Evolutionary conservation across 1,140 invertebrate genomes (phyloP).

Genomic region (Portunus trituberculatus): DNA sequence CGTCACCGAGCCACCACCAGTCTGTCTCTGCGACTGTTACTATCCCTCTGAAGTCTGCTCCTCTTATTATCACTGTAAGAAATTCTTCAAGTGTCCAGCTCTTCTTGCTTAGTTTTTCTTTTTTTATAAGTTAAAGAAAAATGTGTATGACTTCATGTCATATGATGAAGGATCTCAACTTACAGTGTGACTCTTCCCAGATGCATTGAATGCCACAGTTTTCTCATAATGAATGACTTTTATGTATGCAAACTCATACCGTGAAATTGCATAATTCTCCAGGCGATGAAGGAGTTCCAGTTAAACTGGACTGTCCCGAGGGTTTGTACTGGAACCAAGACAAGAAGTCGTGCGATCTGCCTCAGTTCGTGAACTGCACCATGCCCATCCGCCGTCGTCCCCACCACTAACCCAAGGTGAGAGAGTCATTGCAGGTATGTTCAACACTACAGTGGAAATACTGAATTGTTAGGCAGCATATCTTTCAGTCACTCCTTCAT

Average conservation of each 20-base stretch:
- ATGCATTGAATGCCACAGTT: no score
- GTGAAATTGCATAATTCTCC: background rate
- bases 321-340: slow-evolving; percentile 63
- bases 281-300: slow-evolving; percentile 36
- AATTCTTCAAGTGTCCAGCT: background rate
- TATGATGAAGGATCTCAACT: background rate
- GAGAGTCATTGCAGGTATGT: no score
- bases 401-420: background rate
- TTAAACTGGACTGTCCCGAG: slow-evolving; percentile 56
- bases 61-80: slow-evolving; percentile 59
- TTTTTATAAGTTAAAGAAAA: background rate
- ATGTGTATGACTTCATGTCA: background rate
- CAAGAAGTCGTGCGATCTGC: slow-evolving; percentile 60
- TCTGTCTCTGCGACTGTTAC: slow-evolving; percentile 58
- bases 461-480: background rate
- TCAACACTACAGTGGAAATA: no score
- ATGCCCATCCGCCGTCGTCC: background rate
- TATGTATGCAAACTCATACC: no score
- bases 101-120: background rate
- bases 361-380: slow-evolving; percentile 46
- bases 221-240: no score
- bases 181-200: background rate
- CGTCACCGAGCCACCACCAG: slow-evolving; percentile 29
- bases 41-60: slow-evolving; percentile 60
- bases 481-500: background rate